Percentiles rank a stretch among this genome's conserved stretches.
Evolutionary conservation across 1,140 invertebrate species (phyloP).

Genomic region (Drosophila pseudoananassae): DNA sequence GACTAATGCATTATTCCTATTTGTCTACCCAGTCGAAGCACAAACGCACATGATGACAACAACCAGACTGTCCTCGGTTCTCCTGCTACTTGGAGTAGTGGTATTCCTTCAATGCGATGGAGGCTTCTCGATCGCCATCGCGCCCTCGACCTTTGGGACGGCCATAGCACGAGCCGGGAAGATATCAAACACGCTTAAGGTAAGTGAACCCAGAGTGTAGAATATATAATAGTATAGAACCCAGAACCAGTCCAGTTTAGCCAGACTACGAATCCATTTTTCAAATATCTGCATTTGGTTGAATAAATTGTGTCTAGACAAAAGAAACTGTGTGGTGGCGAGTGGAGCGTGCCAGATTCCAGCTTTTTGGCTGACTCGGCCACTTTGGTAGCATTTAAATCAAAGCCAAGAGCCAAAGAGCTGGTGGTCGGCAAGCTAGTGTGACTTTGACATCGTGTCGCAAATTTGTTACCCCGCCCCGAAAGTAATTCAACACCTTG

Average conservation of each 20-base stretch:
- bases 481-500: conserved; percentile 46
- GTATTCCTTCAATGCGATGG: conserved; percentile 53
- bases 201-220: too few species aligned
- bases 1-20: conserved; percentile 70
- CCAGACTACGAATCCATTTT: neutral
- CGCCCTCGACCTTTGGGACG: conserved; percentile 86
- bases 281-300: neutral
- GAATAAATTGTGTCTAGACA: conserved; percentile 38
- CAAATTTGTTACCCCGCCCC: conserved; percentile 63
- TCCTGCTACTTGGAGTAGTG: conserved; percentile 38
- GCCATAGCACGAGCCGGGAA: conserved; percentile 86
- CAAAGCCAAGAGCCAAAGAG: conserved; percentile 42
- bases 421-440: conserved; percentile 10
- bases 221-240: too few species aligned
- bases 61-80: conserved; percentile 40
- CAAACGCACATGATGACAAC: conserved; percentile 50
- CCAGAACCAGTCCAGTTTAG: conserved; percentile 1
- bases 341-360: conserved; percentile 63
- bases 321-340: conserved; percentile 29
- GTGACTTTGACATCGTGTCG: conserved; percentile 70
- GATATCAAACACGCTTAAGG: conserved; percentile 86
- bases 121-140: conserved; percentile 83
- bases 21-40: conserved; percentile 50
- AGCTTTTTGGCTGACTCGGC: conserved; percentile 54
- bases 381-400: conserved; percentile 48